Base-by-base conservation (phyloP, 1,140 invertebrate genomes). In the Meloidogyne floridensis region DNA sequence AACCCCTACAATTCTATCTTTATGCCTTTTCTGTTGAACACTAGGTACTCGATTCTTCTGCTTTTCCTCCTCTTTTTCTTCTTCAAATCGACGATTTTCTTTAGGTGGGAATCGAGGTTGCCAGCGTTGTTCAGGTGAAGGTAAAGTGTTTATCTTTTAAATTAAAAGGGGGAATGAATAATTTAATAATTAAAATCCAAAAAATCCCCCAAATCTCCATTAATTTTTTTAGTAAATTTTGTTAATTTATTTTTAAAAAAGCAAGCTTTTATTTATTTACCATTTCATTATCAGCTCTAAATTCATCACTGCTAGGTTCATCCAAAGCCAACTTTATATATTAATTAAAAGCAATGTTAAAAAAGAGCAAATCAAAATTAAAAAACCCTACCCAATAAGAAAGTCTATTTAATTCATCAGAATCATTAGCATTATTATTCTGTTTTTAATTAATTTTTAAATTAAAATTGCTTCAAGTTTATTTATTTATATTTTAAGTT, bases 1-100 rank as follows among this genome's bases (percentile, higher is more conserved):
- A 11, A 43, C 10, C 18, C 75, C 32, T 7, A 81, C 80, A 72
- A 81, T 73, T 81, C 71, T 81, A 59, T 81, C 74, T 72, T 77
- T 81, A 72, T 81, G 59, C 5, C 59, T n/a, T 65, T 65, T 65
- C n/a, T 65, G 80, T 75, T 73, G 53, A n/a, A 79, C 43, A 20
- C n/a, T 53, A 20, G 13, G 11, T n/a, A 59, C 13, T 13, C 9
- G 2, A n/a, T 72, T 71, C 8, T 74, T 18, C 72, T 51, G 9
- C 15, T 77, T 81, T 54, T 81, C 69, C 47, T 10, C 18, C 69
- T 80, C 72, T 47, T 73, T 9, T 11, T 78, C 72, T 13, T 18
- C 54, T 65, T 43, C 7, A 47, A 20, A 20, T 11, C 43, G 54
- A n/a, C 42, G 20, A 18, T 4, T 15, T 18, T 47, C 74, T 72